phyloP scores from a whole-genome alignment of 2,888 invertebrate species.

The Ophion ellenae region DNA sequence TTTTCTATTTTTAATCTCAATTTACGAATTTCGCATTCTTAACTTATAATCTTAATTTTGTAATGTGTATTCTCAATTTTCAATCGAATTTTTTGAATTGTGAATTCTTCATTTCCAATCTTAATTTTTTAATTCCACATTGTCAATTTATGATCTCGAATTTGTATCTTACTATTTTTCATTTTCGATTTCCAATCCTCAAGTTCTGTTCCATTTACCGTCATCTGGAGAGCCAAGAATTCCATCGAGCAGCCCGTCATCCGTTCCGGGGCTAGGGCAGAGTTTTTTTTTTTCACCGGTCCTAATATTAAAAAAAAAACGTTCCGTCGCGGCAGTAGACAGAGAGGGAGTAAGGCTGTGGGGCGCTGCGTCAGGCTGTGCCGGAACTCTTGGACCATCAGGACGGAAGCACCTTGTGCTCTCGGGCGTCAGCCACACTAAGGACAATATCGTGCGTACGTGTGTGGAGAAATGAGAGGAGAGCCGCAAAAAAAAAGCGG shows the following conservation, averaged over 20 bases:
- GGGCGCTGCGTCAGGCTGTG: slow-evolving; percentile 56
- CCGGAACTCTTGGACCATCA: slow-evolving; percentile 73
- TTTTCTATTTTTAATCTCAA: neutral
- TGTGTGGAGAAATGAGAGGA: slow-evolving; percentile 53
- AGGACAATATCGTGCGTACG: slow-evolving; percentile 45
- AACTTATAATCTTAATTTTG: neutral
- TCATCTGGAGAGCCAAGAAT: slow-evolving; percentile 14
- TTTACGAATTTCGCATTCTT: neutral
- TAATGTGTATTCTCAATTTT: neutral
- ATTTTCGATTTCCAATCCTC: neutral
- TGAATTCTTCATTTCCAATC: neutral
- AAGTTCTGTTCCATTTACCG: neutral
- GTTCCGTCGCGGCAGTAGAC: slow-evolving; percentile 41
- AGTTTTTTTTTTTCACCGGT: slow-evolving; percentile 11
- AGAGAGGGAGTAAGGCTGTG: slow-evolving; percentile 15
- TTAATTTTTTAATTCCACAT: neutral
- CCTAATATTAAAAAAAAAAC: slow-evolving; percentile 26
- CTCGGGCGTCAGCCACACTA: slow-evolving; percentile 51
- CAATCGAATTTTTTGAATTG: neutral
- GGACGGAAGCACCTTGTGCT: slow-evolving; percentile 81
- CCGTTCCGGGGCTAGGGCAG: slow-evolving; percentile 4
- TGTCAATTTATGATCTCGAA: neutral
- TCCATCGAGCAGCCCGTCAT: slow-evolving; percentile 19
- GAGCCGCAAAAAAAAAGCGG: slow-evolving; percentile 63
- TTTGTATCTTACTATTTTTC: neutral